Base-by-base conservation (phyloP, 2,113 vertebrate species). In the Petrocephalus microphthalmus region DNA sequence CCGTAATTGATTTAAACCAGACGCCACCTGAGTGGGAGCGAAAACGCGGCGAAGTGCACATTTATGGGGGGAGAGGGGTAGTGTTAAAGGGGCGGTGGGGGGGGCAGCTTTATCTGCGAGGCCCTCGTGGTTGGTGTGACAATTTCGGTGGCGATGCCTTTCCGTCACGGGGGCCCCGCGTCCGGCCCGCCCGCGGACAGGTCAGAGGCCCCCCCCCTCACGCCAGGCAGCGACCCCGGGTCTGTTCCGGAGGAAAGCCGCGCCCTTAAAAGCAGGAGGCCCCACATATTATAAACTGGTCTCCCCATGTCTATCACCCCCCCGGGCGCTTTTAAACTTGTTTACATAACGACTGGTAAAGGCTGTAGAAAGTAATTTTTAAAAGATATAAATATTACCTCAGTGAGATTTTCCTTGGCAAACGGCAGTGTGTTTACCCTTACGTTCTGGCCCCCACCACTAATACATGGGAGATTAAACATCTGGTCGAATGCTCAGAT, bases 1-100 rank as follows among this genome's bases (percentile, higher is more conserved):
- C 93, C 92, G 93, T 95, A 95, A 95, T 95, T 95, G 95, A 95
- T 94, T 95, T 95, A 95, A 95, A 95, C 94, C 93, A 95, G 94
- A 94, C 92, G 91, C 92, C 93, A 93, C 93, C 94, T 93, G 91
- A 91, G 91, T 92, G 89, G 89, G 92, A 91, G 91, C 93, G 92
- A 51, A n/a, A 56, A 64, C 56, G 53, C 15, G 47, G 7, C 37
- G 53, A 82, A 53, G 86, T 10, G 67, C 45, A n/a, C 22, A 51
- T 51, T 17, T 20, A 49, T 25, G 7, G 33, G 47, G 47, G 60
- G 19, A 2, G 42, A 47, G 54, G 57, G 84, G 3, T 29, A 20
- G 29, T 37, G 22, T 33, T 42, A 52, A 56, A 57, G 20, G 53
- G n/a, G 52, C 3, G 17, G 19, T n/a, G 49, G 82, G 51, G 47